Evolutionary conservation across 2,797 vertebrate species (phyloP).

Genomic region (Ispidina picta): DNA sequence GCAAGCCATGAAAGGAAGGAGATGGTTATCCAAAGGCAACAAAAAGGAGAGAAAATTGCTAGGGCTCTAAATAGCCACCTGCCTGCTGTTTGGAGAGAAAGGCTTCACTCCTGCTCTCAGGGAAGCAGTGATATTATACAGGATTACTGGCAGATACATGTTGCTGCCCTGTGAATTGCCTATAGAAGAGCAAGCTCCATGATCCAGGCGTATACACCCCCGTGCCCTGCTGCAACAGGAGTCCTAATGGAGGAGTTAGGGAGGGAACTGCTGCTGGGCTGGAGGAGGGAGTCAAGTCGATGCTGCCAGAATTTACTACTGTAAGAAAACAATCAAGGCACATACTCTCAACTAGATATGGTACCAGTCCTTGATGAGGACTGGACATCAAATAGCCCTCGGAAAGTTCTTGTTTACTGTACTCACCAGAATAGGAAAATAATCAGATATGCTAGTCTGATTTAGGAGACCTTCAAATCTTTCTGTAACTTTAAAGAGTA

Average conservation of each 20-base stretch:
- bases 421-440: neutral
- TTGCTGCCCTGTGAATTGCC: neutral
- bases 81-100: constrained; percentile 46
- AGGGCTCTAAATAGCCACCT: constrained; percentile 27
- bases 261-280: neutral
- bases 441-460: neutral
- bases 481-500: neutral
- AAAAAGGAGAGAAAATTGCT: constrained; percentile 44
- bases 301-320: neutral
- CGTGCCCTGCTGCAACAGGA: neutral
- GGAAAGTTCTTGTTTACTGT: neutral
- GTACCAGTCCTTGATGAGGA: neutral
- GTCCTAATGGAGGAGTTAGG: neutral
- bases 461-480: neutral
- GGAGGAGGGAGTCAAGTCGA: neutral
- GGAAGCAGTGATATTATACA: neutral
- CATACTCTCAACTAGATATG: neutral
- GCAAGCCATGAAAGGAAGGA: constrained; percentile 46
- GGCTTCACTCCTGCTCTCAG: neutral
- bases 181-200: neutral
- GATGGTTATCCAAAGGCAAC: constrained; percentile 30
- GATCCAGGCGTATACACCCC: neutral
- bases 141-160: neutral
- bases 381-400: neutral
- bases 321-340: neutral